Conservation (phyloP, 2,113 vertebrate species). For the Cavia porcellus region DNA sequence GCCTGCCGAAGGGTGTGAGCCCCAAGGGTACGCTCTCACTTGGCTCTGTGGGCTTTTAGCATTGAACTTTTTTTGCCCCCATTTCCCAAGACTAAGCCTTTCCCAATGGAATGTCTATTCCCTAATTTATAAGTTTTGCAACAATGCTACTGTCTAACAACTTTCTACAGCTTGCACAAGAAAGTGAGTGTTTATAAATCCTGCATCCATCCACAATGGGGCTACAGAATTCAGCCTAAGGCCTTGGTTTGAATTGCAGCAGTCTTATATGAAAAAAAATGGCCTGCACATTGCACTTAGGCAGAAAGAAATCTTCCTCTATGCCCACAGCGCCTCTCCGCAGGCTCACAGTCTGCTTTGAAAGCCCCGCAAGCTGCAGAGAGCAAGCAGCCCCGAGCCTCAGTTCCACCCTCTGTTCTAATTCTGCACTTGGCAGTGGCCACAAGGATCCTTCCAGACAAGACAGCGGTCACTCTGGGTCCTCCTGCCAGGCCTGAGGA, state of each 20-base stretch:
- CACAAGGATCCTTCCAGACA: slow-evolving; percentile 44
- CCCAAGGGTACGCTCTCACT: neutral
- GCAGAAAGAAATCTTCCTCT: slow-evolving; percentile 32
- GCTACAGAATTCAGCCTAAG: neutral
- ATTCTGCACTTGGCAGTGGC: neutral
- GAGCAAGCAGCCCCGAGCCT: neutral
- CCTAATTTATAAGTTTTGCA: neutral
- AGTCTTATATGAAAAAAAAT: slow-evolving; percentile 43
- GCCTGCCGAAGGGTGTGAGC: neutral
- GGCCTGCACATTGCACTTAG: neutral
- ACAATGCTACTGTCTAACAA: neutral
- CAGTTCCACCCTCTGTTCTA: slow-evolving; percentile 11
- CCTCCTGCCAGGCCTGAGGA: neutral
- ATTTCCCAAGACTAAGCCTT: neutral
- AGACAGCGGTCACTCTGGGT: neutral
- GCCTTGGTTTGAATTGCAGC: slow-evolving; percentile 27
- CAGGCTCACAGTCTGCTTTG: neutral
- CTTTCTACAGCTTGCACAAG: neutral
- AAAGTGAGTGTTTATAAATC: slow-evolving; percentile 33
- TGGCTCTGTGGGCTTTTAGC: neutral
- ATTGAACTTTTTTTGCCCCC: neutral
- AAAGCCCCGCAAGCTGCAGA: fast-evolving
- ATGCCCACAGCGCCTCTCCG: neutral
- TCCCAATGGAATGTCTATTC: neutral
- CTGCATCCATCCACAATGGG: neutral